phyloP scores from a whole-genome alignment of 2,797 vertebrate species.

The Balearica regulorum region DNA sequence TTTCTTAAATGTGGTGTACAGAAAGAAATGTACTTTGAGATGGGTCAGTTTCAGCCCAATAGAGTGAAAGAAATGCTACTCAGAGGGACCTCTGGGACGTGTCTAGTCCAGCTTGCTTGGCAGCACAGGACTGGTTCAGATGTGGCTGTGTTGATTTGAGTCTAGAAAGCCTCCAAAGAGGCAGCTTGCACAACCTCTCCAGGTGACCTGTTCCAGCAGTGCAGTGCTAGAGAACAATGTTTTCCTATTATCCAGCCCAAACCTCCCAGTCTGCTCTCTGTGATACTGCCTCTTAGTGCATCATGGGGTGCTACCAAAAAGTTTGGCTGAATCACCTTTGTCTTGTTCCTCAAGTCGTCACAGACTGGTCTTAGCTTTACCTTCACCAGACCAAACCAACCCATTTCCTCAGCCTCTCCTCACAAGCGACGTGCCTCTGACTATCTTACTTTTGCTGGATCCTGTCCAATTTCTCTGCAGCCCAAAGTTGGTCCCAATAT shows the following conservation, averaged over 20 bases:
- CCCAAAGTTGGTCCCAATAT: neutral
- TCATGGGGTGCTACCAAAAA: neutral
- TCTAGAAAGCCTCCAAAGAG: neutral
- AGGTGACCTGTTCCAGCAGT: neutral
- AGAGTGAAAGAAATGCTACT: neutral
- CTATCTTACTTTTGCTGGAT: neutral
- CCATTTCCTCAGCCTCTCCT: neutral
- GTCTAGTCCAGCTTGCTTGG: neutral
- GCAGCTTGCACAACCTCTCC: neutral
- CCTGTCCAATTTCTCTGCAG: neutral
- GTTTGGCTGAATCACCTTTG: neutral
- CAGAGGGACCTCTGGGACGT: fast-evolving
- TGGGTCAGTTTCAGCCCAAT: neutral
- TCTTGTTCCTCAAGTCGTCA: neutral
- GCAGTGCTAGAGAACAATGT: neutral
- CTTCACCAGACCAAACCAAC: neutral
- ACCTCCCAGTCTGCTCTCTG: neutral
- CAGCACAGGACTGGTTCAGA: neutral
- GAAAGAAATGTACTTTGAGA: neutral
- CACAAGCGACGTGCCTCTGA: neutral
- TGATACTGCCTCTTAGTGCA: neutral
- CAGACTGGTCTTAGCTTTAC: neutral
- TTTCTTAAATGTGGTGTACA: neutral
- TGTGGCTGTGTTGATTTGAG: neutral
- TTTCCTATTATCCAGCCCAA: neutral